These are phyloP conservation scores for Oncorhynchus tshawytscha DNA, from an alignment of 2,113 vertebrate genomes.

Conservation along the genomic window DNA sequence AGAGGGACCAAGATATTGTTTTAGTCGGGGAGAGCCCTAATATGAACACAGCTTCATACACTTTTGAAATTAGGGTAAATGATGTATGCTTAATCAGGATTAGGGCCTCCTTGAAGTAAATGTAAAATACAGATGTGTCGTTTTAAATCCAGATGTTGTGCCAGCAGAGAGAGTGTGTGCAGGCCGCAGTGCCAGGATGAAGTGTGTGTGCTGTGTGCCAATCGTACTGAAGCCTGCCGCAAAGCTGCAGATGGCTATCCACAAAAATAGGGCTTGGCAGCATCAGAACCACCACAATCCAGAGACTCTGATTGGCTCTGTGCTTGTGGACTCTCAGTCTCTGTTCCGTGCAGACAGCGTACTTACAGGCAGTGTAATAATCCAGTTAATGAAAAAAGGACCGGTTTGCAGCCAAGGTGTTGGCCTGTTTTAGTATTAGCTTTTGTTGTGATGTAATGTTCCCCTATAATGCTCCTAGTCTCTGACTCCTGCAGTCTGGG, in stretches of 20 bases:
- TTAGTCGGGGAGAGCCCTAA: too few species aligned
- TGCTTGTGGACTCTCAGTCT: conserved; percentile 19
- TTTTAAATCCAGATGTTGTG: conserved; percentile 42
- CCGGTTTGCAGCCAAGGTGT: conserved; percentile 1
- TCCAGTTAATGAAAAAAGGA: conserved; percentile 9
- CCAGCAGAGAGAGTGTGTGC: not conserved
- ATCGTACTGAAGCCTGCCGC: conserved; percentile 19
- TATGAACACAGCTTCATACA: not conserved
- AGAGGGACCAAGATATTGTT: too few species aligned
- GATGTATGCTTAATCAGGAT: conserved; percentile 41
- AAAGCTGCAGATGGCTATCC: conserved; percentile 54
- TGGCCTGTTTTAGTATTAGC: not conserved
- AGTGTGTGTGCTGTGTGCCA: conserved; percentile 44
- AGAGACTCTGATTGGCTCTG: conserved; percentile 19
- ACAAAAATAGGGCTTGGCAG: conserved; percentile 55
- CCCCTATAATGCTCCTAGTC: conserved; percentile 13
- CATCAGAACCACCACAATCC: conserved; percentile 13
- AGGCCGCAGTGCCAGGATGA: conserved; percentile 37
- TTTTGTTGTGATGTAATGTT: conserved; percentile 19
- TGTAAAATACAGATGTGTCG: conserved; percentile 49
- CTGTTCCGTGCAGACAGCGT: conserved; percentile 29
- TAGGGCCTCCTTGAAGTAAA: conserved; percentile 45
- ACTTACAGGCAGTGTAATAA: not conserved
- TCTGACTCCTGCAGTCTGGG: conserved; percentile 5
- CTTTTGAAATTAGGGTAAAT: conserved; percentile 13